Conservation (phyloP, 2,797 vertebrate genomes). For the Hippocampus kuda region DNA sequence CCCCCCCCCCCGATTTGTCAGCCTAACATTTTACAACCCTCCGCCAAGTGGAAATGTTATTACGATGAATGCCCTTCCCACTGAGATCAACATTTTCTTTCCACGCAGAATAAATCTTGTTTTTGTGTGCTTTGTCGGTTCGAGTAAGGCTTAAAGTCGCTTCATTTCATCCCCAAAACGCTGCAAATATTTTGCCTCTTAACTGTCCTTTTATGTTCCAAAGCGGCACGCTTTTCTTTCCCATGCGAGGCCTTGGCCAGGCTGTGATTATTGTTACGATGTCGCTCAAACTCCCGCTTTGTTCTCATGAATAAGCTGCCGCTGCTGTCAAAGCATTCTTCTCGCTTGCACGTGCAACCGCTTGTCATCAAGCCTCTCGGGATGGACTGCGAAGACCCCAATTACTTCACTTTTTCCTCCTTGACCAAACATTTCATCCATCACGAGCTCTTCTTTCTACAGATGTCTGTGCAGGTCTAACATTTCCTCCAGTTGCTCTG, state of each 20-base stretch:
- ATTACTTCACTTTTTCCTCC: slow-evolving; percentile 37
- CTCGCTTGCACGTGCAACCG: slow-evolving; percentile 57
- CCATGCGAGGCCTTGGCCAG: slow-evolving; percentile 35
- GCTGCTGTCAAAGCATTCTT: slow-evolving; percentile 45
- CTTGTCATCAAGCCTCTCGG: slow-evolving; percentile 46
- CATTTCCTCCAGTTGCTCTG: slow-evolving; percentile 51
- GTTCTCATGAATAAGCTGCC: slow-evolving; percentile 41
- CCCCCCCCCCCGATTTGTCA: background rate
- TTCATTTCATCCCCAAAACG: slow-evolving; percentile 30
- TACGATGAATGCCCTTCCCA: slow-evolving; percentile 1
- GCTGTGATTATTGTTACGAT: slow-evolving; percentile 50
- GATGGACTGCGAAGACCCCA: slow-evolving; percentile 43
- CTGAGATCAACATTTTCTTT: slow-evolving; percentile 21
- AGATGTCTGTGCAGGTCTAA: slow-evolving; percentile 22
- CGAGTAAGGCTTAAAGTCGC: slow-evolving; percentile 18
- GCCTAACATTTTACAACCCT: slow-evolving; percentile 3
- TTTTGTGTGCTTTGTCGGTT: slow-evolving; percentile 20
- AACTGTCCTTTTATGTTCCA: slow-evolving; percentile 43
- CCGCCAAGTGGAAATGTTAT: slow-evolving; percentile 5
- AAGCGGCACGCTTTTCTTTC: slow-evolving; percentile 35
- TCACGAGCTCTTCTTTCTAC: slow-evolving; percentile 46
- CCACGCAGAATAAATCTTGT: slow-evolving; percentile 13
- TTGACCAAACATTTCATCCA: slow-evolving; percentile 48
- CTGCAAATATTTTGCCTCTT: slow-evolving; percentile 33
- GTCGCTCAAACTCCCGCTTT: slow-evolving; percentile 46